Conservation (phyloP, 2,797 vertebrate genomes). For the Paratrypauchen microcephalus region DNA sequence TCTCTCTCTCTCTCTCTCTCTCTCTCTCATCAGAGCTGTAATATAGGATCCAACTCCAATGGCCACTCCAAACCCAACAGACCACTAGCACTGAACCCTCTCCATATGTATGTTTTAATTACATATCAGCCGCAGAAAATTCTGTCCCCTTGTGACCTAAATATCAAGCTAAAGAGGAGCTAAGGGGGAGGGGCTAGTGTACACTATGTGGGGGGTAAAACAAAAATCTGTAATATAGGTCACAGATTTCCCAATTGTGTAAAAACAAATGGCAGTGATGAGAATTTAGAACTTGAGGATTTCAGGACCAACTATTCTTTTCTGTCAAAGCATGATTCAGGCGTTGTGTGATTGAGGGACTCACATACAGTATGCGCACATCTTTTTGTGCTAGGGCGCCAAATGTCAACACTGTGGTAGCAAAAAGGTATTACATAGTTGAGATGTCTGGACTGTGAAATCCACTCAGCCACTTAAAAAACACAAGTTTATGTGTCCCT, state of each 20-base stretch:
- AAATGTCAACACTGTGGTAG: constrained; percentile 20
- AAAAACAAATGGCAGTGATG: constrained; percentile 49
- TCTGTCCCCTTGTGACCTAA: constrained; percentile 69
- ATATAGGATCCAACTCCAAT: constrained; percentile 54
- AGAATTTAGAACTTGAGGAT: constrained; percentile 57
- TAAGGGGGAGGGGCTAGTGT: neutral
- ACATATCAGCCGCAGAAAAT: constrained; percentile 58
- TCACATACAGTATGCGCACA: neutral
- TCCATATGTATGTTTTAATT: constrained; percentile 77
- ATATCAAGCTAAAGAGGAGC: constrained; percentile 67
- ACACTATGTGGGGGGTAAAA: constrained; percentile 29
- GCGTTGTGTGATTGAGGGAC: constrained; percentile 37
- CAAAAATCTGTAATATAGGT: constrained; percentile 66
- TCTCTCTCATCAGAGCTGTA: constrained; percentile 11
- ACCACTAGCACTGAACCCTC: constrained; percentile 59
- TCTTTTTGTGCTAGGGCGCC: constrained; percentile 5
- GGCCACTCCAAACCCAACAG: constrained; percentile 42
- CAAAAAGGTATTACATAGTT: constrained; percentile 27
- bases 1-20: neutral
- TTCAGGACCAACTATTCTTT: constrained; percentile 25
- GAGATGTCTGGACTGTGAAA: constrained; percentile 23
- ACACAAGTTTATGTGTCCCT: constrained; percentile 33
- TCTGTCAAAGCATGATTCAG: constrained; percentile 50
- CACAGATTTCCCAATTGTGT: constrained; percentile 59
- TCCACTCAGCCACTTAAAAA: constrained; percentile 29